Evolutionary conservation across 2,888 invertebrate species (phyloP).

Genomic region (Germaria angustata): DNA sequence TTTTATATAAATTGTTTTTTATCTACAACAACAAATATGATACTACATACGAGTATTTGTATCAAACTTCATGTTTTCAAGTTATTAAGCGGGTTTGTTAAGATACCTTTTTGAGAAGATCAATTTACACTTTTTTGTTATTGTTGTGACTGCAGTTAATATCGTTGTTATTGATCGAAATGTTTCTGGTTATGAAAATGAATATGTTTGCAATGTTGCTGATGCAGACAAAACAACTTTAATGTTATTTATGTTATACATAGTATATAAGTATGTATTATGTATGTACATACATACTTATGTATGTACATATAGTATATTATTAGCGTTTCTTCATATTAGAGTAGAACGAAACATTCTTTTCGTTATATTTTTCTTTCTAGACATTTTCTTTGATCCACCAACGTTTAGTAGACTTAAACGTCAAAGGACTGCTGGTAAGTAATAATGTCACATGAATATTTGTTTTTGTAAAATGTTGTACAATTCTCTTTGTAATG

Average conservation of each 20-base stretch:
- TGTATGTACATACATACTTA: too few species aligned
- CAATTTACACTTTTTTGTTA: constrained; percentile 26
- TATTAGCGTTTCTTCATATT: constrained; percentile 5
- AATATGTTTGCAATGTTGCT: not conserved
- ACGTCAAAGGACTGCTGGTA: constrained; percentile 31
- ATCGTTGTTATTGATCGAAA: constrained; percentile 1
- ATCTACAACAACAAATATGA: too few species aligned
- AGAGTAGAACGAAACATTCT: not conserved
- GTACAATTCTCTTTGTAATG: constrained; percentile 9
- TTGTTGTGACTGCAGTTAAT: constrained; percentile 10
- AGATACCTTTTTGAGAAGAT: constrained; percentile 25
- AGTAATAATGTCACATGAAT: constrained; percentile 44
- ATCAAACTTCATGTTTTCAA: constrained; percentile 20
- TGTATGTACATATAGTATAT: too few species aligned
- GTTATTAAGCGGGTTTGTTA: constrained; percentile 16
- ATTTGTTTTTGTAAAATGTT: constrained; percentile 14
- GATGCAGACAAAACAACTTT: too few species aligned
- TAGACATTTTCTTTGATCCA: not conserved
- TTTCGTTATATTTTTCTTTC: not conserved
- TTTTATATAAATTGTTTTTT: not conserved
- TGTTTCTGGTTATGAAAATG: constrained; percentile 29
- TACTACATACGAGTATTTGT: not conserved
- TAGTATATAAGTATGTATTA: too few species aligned
- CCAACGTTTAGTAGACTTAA: constrained; percentile 20
- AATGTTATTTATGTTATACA: too few species aligned